Conservation (phyloP, 2,797 vertebrate genomes). For the Peromyscus attwateri region DNA sequence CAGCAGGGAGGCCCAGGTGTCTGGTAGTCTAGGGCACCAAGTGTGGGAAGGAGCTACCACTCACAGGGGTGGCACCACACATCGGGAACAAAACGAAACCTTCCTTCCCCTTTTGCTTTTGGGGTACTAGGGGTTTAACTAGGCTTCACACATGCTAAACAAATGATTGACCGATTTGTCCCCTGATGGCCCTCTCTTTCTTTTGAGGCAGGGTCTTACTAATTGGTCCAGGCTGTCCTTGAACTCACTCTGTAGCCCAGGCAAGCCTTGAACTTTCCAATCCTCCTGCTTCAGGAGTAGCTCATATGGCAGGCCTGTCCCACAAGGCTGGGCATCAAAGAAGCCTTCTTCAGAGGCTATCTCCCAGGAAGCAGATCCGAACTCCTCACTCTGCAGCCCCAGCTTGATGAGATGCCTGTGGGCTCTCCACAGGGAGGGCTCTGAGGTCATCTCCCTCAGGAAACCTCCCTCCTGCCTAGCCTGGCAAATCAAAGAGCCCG, state of each 20-base stretch:
- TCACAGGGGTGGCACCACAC: rapidly evolving
- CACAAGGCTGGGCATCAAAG: no score
- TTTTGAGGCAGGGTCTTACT: neutral
- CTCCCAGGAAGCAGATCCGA: neutral
- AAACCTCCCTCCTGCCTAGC: conserved; percentile 68
- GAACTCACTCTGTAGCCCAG: neutral
- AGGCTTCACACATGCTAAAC: neutral
- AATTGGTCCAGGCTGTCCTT: neutral
- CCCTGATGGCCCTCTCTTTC: neutral
- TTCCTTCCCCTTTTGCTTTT: neutral
- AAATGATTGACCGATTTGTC: no score
- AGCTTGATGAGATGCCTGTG: neutral
- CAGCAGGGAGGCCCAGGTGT: conserved; percentile 57
- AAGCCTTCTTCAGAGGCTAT: neutral
- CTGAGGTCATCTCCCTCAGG: conserved; percentile 69
- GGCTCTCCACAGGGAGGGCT: neutral
- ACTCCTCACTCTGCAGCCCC: neutral
- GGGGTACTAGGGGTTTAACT: no score
- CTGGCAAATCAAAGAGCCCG: conserved; percentile 78
- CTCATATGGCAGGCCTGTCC: neutral
- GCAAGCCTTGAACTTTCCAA: neutral
- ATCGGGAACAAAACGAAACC: neutral
- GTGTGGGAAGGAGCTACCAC: conserved; percentile 52
- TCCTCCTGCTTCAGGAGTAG: neutral
- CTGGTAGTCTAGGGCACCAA: conserved; percentile 63